Percentiles rank a stretch among this genome's conserved stretches.
Evolutionary conservation across 2,888 invertebrate species (phyloP).

Genomic region (Catocala sponsa): DNA sequence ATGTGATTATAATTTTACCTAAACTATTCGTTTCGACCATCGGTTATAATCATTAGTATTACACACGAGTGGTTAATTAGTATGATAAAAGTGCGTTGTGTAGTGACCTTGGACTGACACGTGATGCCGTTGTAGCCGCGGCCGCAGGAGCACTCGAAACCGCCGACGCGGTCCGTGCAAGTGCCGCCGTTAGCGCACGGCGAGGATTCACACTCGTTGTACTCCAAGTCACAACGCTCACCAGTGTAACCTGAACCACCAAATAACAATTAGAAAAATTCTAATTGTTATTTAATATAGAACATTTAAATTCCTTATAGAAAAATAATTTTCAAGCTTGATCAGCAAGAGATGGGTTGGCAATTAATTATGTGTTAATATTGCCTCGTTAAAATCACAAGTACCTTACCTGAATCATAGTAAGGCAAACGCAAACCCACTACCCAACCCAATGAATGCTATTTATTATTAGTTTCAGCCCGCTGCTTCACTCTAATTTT

Average conservation of each 20-base stretch:
- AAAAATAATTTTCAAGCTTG: too few species aligned
- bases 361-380: too few species aligned
- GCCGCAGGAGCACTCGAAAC: slow-evolving; percentile 90
- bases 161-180: slow-evolving; percentile 91
- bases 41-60: slow-evolving; percentile 5
- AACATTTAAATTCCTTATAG: too few species aligned
- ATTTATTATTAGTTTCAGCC: too few species aligned
- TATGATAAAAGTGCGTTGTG: slow-evolving; percentile 12
- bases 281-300: too few species aligned
- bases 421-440: too few species aligned
- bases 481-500: too few species aligned
- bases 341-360: too few species aligned
- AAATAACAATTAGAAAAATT: background rate
- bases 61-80: slow-evolving; percentile 9
- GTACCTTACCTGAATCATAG: too few species aligned
- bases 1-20: background rate
- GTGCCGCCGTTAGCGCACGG: slow-evolving; percentile 92
- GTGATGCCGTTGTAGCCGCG: slow-evolving; percentile 91
- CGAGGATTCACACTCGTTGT: slow-evolving; percentile 93
- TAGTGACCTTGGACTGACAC: slow-evolving; percentile 90
- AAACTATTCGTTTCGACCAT: background rate
- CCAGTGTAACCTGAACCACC: slow-evolving; percentile 90
- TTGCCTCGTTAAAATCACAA: too few species aligned
- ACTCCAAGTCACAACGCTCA: slow-evolving; percentile 91
- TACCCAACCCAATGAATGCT: too few species aligned